These are phyloP conservation scores for Morelia viridis DNA, from an alignment of 2,797 vertebrate genomes.

Conservation along the genomic window DNA sequence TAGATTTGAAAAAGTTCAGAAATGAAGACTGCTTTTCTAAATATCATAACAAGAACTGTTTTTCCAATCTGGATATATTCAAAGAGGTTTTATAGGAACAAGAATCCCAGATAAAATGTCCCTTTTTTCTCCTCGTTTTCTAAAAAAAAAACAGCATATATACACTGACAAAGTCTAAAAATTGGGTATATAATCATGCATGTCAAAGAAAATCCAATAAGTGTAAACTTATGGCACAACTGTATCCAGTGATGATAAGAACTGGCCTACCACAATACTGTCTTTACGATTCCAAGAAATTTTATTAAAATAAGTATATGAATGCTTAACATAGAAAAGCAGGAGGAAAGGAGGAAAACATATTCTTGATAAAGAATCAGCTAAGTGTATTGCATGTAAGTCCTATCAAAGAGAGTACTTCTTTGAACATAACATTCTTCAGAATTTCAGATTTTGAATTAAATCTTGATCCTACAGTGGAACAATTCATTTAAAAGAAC, in stretches of 20 bases:
- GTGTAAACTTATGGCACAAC: neutral
- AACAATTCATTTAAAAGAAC: neutral
- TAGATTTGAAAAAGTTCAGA: neutral
- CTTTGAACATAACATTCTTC: neutral
- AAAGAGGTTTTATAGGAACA: neutral
- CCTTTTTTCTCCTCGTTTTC: neutral
- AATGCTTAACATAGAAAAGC: neutral
- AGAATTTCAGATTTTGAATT: neutral
- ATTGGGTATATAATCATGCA: neutral
- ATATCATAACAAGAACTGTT: neutral
- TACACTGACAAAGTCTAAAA: neutral
- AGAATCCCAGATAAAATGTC: neutral
- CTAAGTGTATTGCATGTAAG: neutral
- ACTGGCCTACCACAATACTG: neutral
- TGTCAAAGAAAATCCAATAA: neutral
- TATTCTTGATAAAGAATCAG: neutral
- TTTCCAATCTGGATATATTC: neutral
- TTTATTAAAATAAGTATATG: neutral
- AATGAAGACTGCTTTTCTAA: neutral
- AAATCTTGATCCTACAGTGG: neutral
- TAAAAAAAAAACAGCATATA: neutral
- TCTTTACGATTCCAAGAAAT: neutral
- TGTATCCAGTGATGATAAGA: neutral
- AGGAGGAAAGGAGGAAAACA: neutral
- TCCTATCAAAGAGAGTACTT: neutral